These are phyloP conservation scores for Passer domesticus DNA, from an alignment of 2,113 vertebrate genomes.

Conservation along the genomic window DNA sequence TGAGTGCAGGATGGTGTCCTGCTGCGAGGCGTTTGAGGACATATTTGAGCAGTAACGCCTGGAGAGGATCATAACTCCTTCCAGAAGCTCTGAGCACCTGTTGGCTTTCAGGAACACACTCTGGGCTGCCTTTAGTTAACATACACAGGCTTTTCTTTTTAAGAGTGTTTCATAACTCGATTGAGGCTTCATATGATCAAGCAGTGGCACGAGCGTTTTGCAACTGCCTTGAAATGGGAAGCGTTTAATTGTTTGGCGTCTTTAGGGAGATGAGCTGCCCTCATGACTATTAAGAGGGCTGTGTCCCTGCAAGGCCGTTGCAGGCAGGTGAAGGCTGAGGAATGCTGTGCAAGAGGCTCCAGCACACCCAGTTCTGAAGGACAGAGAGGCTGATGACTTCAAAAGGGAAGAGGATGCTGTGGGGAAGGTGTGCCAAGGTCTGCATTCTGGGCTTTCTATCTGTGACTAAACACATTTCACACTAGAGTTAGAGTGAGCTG, in stretches of 20 bases:
- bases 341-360: constrained; percentile 28
- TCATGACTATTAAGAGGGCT: constrained; percentile 3
- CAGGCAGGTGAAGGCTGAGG: constrained; percentile 29
- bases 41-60: not conserved
- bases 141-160: not conserved
- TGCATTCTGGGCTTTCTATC: constrained; percentile 1
- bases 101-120: not conserved
- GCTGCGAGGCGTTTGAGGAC: not conserved
- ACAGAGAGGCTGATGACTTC: not conserved
- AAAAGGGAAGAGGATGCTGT: constrained; percentile 47
- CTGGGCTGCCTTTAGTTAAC: not conserved
- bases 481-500: not conserved
- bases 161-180: not conserved
- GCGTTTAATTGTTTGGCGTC: not conserved
- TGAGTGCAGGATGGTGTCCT: not conserved
- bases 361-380: not conserved
- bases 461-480: constrained; percentile 47
- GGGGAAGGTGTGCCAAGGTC: constrained; percentile 39
- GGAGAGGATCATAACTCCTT: not conserved
- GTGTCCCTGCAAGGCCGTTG: not conserved
- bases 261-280: constrained; percentile 4
- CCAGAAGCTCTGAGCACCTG: not conserved
- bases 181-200: not conserved
- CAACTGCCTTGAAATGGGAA: constrained; percentile 23
- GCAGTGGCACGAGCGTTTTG: not conserved